phyloP scores from a whole-genome alignment of 2,888 invertebrate genomes.

The Amphimallon solstitiale region DNA sequence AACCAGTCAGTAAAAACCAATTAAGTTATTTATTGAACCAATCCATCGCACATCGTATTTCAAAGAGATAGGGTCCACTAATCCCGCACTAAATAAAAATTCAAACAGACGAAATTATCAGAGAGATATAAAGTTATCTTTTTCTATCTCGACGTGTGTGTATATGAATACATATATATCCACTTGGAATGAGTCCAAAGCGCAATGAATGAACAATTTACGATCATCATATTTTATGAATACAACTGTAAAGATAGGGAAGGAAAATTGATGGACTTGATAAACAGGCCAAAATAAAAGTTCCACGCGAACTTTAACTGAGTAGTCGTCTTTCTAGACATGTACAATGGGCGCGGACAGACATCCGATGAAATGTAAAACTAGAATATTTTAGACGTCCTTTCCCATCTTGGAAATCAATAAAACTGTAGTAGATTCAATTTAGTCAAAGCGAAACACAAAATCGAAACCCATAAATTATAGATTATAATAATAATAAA shows the following conservation, averaged over 20 bases:
- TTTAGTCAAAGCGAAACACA: no score
- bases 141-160: no score
- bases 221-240: conserved; percentile 29
- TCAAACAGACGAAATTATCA: conserved; percentile 21
- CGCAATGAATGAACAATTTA: conserved; percentile 28
- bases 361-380: background rate
- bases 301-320: background rate
- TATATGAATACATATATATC: no score
- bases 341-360: background rate
- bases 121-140: background rate
- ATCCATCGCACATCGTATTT: conserved; percentile 18
- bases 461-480: no score
- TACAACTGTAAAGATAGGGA: background rate
- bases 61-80: conserved; percentile 16
- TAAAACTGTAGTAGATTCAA: no score
- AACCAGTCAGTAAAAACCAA: conserved; percentile 4
- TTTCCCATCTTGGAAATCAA: no score
- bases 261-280: conserved; percentile 23
- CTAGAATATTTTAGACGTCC: background rate
- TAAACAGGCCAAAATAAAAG: conserved; percentile 20
- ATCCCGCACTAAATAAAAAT: background rate
- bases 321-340: no score
- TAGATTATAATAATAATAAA: no score
- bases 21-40: conserved; percentile 22
- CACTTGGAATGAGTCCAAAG: conserved; percentile 23